phyloP scores from a whole-genome alignment of 2,113 vertebrate species.

The Bubo scandiacus region DNA sequence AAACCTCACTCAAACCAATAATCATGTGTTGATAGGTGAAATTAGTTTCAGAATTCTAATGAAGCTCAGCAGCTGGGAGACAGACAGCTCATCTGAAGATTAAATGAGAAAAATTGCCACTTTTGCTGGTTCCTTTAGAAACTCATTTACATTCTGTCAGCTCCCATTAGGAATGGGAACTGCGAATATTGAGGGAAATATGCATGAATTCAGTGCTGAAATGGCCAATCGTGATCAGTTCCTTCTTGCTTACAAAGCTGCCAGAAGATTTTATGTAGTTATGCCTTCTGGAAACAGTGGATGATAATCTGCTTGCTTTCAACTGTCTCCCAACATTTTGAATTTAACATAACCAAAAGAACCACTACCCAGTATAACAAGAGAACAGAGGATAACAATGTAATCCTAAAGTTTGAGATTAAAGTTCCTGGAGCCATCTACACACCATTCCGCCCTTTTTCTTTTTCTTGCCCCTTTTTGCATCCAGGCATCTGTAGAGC shows the following conservation, averaged over 20 bases:
- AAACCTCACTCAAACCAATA: conserved; percentile 74
- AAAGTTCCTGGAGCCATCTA: not conserved
- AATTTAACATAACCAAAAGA: conserved; percentile 5
- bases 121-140: conserved; percentile 91
- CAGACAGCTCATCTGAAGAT: conserved; percentile 87
- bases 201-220: conserved; percentile 69
- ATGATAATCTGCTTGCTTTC: conserved; percentile 72
- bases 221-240: conserved; percentile 71
- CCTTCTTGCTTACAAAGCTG: conserved; percentile 74
- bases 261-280: conserved; percentile 71
- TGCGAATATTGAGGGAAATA: conserved; percentile 72
- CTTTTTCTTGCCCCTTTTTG: not conserved
- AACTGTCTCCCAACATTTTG: conserved; percentile 18
- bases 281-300: conserved; percentile 64
- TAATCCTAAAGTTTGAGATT: not conserved
- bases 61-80: conserved; percentile 84
- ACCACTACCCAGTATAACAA: not conserved
- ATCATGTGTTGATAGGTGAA: conserved; percentile 81
- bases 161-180: conserved; percentile 84
- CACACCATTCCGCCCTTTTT: not conserved
- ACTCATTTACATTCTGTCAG: conserved; percentile 97
- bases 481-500: not conserved
- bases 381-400: not conserved
- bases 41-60: conserved; percentile 82
- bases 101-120: conserved; percentile 96